Base-by-base conservation (phyloP, 2,888 invertebrate species). In the Platycheirus albimanus region DNA sequence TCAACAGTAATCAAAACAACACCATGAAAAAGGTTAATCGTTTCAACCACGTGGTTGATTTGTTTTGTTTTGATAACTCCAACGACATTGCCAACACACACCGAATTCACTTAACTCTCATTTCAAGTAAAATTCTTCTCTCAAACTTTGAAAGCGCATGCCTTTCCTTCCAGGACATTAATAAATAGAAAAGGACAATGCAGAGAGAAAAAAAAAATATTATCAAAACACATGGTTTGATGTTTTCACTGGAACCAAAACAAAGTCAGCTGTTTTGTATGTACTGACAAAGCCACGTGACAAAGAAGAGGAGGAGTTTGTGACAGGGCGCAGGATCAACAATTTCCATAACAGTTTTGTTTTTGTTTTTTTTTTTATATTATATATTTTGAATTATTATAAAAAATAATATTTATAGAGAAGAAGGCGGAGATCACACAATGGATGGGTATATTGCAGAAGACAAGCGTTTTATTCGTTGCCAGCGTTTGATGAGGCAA, bases 221-320 rank as follows among this genome's bases (percentile, higher is more conserved):
- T 28, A 43, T 43, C 54, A 64, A 70, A 72, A 45, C 84, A 84
- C 74, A 79, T 70, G 74, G 69, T 66, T 54, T 79, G 70, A 70
- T 79, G 66, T 71, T n/a, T n/a, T n/a, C 64, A 58, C 64, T 78
- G 78, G 84, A 84, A 84, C 66, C 84, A 84, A 79, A 84, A 84
- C 75, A 84, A 84, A 84, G 61, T 84, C 84, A 84, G 84, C 84
- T 84, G 84, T 70, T 84, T 61, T 47, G 41, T 79, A 63, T 78
- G 36, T 56, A 36, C 20, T 41, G 51, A 64, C 56, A 69, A 77
- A 24, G 64, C 63, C 83, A 83, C 83, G 83, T 83, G 83, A 64
- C 30, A 72, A 78, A 74, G 77, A 63, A 72, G 78, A 70, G 83
- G 83, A 78, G 83, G 83, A 83, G 83, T 83, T 56, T 69, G 28